Conservation (phyloP, 2,113 vertebrate genomes). For the Toxostoma redivivum region DNA sequence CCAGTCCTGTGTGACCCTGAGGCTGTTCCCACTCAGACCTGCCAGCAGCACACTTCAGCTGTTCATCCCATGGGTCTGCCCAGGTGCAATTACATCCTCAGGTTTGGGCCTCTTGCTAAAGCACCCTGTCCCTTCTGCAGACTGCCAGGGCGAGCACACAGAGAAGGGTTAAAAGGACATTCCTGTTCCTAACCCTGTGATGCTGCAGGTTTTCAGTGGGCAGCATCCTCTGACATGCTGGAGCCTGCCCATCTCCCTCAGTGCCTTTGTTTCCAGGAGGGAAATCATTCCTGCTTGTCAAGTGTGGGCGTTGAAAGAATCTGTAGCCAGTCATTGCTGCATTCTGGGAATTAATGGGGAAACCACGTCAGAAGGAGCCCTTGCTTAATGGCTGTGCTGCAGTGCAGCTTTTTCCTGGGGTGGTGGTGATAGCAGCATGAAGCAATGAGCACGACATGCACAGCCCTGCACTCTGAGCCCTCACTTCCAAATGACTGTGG, state of each 20-base stretch:
- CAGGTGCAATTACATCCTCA: not conserved
- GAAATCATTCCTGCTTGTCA: not conserved
- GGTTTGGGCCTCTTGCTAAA: not conserved
- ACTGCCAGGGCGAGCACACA: not conserved
- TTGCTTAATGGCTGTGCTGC: not conserved
- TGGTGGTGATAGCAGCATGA: not conserved
- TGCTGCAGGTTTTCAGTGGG: not conserved
- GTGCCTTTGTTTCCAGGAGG: not conserved
- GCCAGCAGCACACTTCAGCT: not conserved
- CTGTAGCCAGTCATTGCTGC: not conserved
- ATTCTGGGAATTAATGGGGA: not conserved
- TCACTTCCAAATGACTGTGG: not conserved
- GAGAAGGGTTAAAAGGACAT: not conserved
- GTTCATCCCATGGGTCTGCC: not conserved
- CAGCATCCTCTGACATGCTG: not conserved
- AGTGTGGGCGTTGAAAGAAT: not conserved
- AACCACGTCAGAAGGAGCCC: not conserved
- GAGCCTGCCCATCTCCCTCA: not conserved
- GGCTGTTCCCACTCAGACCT: not conserved
- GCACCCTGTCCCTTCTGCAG: not conserved
- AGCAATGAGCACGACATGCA: fast-evolving
- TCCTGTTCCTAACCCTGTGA: not conserved
- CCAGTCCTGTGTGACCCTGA: fast-evolving
- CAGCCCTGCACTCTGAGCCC: not conserved
- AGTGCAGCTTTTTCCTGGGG: not conserved